Percentiles rank a stretch among this genome's conserved stretches.
These are phyloP conservation scores for Etheostoma cragini DNA, from an alignment of 2,113 vertebrate genomes.

Conservation along the genomic window DNA sequence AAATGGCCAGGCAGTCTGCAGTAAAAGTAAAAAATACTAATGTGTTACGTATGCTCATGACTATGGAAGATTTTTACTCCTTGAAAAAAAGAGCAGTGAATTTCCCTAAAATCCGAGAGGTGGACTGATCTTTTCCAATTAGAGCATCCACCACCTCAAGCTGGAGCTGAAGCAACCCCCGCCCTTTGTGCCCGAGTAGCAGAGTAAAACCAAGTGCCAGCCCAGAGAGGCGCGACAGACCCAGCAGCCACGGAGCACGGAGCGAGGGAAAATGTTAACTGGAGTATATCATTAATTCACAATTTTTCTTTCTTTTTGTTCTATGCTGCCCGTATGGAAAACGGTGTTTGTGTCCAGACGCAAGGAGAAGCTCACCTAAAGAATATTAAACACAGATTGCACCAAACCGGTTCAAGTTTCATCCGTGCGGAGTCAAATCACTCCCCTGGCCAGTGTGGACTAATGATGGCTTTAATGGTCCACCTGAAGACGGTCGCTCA, in stretches of 20 bases:
- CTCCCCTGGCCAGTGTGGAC: conserved; percentile 55
- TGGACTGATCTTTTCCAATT: conserved; percentile 30
- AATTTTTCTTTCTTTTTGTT: not conserved
- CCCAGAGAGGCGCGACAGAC: conserved; percentile 52
- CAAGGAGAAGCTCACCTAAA: conserved; percentile 44
- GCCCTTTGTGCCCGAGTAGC: conserved; percentile 60
- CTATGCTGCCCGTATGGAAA: conserved; percentile 45
- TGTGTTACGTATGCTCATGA: not conserved
- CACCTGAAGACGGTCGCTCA: conserved; percentile 88
- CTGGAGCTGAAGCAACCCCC: conserved; percentile 42
- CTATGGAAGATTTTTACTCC: not conserved
- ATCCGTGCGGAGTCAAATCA: conserved; percentile 53
- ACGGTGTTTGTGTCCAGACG: conserved; percentile 28
- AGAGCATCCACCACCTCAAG: conserved; percentile 50
- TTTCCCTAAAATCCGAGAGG: conserved; percentile 3
- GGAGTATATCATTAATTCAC: conserved; percentile 76
- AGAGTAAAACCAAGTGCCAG: conserved; percentile 58
- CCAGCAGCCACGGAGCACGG: conserved; percentile 40
- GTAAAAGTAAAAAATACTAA: not conserved
- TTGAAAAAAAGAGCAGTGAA: not conserved
- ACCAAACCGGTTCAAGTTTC: conserved; percentile 58
- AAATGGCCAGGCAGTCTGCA: not conserved
- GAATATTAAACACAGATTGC: conserved; percentile 33
- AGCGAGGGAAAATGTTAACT: conserved; percentile 52
- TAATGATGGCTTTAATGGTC: conserved; percentile 88